Base-by-base conservation (phyloP, 2,888 invertebrate genomes). In the Drosophila nr. fundita region DNA sequence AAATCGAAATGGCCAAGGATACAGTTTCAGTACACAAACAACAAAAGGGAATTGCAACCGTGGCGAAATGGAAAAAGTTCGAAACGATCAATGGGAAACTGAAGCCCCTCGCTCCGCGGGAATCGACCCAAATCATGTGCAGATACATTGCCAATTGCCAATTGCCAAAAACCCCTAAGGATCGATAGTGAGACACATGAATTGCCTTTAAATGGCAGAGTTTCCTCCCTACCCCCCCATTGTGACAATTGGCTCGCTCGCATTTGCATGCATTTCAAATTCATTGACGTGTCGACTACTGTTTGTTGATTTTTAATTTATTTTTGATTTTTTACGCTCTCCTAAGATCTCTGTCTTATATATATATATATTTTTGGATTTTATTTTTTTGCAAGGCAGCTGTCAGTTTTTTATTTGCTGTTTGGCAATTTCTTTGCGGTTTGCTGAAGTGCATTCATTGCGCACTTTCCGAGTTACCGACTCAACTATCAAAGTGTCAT, bases 271-370 rank as follows among this genome's bases (percentile, higher is more conserved):
- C 82, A 80, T 90, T 78, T 90, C 87, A 78, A 72, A 85, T 69
- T 83, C 85, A 83, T 90, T 87, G 87, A 89, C 79, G 76, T 87
- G 73, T 83, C 82, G 83, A 69, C 87, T 82, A 64, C 78, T 87
- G 80, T 91, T 90, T 91, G 91, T 89, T 90, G 91, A 86, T 90
- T 88, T 90, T 89, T 85, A 90, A 90, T 90, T 91, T 90, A 86
- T 84, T 87, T 88, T 84, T 87, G 81, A 89, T 87, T 87, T 89
- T 83, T 78, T 78, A 78, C 78, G 79, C 83, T 68, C 45, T 67
- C 21, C 77, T 13, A 58, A 80, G 72, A 78, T 78, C 58, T 66
- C 45, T 61, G 58, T 67, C 63, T 68, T 40, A 38, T 15, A 45
- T 30, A 27, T 21, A 54, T 59, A 36, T 40, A 45, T 42, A 61